Evolutionary conservation across 2,797 vertebrate species (phyloP).

Genomic region (Mormyrus hasselquistii): DNA sequence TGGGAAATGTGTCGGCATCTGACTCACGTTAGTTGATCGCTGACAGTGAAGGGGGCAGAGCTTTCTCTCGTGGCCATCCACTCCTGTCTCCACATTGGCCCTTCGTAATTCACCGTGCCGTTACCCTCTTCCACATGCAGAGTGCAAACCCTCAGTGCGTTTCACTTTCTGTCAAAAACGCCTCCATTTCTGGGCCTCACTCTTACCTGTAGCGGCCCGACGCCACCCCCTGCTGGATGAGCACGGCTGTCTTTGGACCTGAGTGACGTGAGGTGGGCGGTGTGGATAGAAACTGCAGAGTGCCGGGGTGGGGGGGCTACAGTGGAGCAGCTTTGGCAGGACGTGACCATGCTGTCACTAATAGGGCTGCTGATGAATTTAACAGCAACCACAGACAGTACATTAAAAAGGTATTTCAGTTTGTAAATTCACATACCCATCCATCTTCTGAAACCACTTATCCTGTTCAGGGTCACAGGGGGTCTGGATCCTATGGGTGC

Average conservation of each 20-base stretch:
- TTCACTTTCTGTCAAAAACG: not conserved
- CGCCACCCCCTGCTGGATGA: not conserved
- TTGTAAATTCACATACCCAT: not conserved
- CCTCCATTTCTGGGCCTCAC: not conserved
- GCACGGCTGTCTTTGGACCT: not conserved
- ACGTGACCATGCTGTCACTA: not conserved
- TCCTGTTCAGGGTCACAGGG: too few species aligned
- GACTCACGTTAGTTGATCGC: slow-evolving; percentile 13
- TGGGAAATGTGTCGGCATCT: slow-evolving; percentile 13
- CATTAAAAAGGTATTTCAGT: not conserved
- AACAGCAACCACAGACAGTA: not conserved
- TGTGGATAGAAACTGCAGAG: not conserved
- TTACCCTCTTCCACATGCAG: not conserved
- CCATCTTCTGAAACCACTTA: too few species aligned
- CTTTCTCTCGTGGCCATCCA: not conserved
- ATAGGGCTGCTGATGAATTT: not conserved
- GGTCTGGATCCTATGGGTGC: too few species aligned
- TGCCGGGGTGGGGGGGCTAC: not conserved
- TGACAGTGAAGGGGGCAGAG: not conserved
- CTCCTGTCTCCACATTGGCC: not conserved
- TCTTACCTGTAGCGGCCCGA: not conserved
- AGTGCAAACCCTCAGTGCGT: not conserved
- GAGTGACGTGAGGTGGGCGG: not conserved
- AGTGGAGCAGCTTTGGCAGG: not conserved
- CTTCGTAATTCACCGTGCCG: not conserved